These are phyloP conservation scores for Pogonus chalceus DNA, from an alignment of 1,140 invertebrate species.

Conservation along the genomic window DNA sequence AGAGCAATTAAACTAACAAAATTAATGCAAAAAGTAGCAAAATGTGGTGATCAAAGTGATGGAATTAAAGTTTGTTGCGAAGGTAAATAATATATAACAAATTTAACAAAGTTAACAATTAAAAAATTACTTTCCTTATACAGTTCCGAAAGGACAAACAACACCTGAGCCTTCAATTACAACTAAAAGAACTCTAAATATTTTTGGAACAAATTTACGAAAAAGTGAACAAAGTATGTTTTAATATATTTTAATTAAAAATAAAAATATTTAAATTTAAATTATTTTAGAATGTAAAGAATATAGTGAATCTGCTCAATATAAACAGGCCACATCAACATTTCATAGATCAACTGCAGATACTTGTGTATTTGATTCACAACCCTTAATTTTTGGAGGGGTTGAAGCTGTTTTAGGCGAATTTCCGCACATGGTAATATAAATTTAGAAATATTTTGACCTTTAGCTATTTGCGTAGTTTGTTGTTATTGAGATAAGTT, in stretches of 20 bases:
- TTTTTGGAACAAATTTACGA: neutral
- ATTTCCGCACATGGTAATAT: constrained; percentile 49
- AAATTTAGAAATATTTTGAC: too few species aligned
- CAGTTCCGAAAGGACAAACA: neutral
- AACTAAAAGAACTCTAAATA: constrained; percentile 11
- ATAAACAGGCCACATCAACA: constrained; percentile 19
- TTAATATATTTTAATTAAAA: neutral
- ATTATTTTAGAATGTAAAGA: constrained; percentile 35
- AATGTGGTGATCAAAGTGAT: neutral
- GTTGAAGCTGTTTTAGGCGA: constrained; percentile 36
- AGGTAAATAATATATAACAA: constrained; percentile 17
- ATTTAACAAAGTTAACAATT: constrained; percentile 1
- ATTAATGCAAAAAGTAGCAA: neutral
- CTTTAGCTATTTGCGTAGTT: too few species aligned
- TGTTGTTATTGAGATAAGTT: too few species aligned
- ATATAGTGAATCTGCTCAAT: constrained; percentile 30
- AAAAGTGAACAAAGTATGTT: constrained; percentile 22
- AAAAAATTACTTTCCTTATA: constrained; percentile 1
- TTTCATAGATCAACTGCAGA: constrained; percentile 31
- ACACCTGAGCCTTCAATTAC: constrained; percentile 1
- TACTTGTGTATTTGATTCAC: constrained; percentile 32
- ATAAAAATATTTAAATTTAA: neutral
- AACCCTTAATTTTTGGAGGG: constrained; percentile 44
- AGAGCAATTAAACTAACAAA: neutral
- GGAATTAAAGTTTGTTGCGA: constrained; percentile 29